Evolutionary conservation across 2,888 invertebrate species (phyloP), one percentile per base, ranked within the genome.

Genomic region (Epicampocera succincta): DNA sequence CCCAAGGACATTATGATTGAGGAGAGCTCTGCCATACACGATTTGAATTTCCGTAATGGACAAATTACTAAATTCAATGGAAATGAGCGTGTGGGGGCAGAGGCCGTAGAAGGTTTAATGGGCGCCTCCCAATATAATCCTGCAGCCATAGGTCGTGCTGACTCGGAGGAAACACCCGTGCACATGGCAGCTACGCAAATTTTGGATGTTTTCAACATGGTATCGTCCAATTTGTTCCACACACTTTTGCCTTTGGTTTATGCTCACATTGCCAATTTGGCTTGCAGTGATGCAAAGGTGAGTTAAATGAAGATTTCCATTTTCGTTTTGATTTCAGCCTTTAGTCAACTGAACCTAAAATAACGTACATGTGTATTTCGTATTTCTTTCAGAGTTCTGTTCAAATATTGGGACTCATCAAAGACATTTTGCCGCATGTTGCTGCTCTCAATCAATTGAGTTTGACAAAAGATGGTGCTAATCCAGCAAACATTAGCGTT

Each of bases 381-480:
- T 9, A 17, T 3, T 17, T 13, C 12, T 50, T 92, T 44, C 89
- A 96, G 96, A 96, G 96, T 86, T 95, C 95, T 1, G 97, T 98
- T 1, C 96, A 97, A 90, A 94, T 98, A 44, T 92, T 98, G 72
- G 95, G 95, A 73, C 91, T 98, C 86, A 95, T 98, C 66, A 96
- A 97, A 90, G 96, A 97, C 86, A 93, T 98, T 87, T 91, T 98
- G 21, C 98, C 98, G 0, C 96, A 97, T 85, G 96, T 98, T 4
- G 94, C 97, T 0, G 95, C 96, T 0, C 92, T 98, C 85, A 98
- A 98, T 92, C 93, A 96, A 76, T 89, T 95, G 33, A 89, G 89
- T 61, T 87, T 88, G 1, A 87, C 87, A 9, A 90, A 90, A 69
- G 90, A 90, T 75, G 68, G 61, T 19, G 40, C 83, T 1, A 76